Evolutionary conservation across 2,113 vertebrate species (phyloP).

Genomic region (Apus apus): DNA sequence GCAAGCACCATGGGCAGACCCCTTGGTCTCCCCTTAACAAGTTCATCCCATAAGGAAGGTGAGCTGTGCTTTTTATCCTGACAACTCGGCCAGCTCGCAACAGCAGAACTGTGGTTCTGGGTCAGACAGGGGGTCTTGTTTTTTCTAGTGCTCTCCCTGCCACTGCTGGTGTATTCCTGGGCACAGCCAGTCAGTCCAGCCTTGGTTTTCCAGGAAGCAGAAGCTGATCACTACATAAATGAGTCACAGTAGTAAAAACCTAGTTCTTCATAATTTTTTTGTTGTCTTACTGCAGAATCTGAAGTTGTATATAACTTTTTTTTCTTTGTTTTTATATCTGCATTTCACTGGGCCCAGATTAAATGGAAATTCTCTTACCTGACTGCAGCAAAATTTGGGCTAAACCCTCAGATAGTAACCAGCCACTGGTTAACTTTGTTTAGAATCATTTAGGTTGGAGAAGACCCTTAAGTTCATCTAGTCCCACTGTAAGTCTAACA

Average conservation of each 20-base stretch:
- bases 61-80: too few species aligned
- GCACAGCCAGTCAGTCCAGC: not conserved
- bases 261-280: not conserved
- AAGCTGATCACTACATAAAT: not conserved
- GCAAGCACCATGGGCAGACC: too few species aligned
- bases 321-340: not conserved
- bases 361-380: not conserved
- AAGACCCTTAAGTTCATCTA: not conserved
- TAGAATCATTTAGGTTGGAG: too few species aligned
- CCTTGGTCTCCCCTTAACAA: too few species aligned
- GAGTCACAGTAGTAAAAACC: not conserved
- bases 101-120: not conserved
- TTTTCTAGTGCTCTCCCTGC: not conserved
- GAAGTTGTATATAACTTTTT: not conserved
- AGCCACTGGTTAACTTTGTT: not conserved
- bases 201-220: not conserved
- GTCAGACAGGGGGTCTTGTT: not conserved
- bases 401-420: not conserved
- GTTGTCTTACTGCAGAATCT: not conserved
- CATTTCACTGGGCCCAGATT: not conserved
- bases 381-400: not conserved
- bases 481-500: not conserved
- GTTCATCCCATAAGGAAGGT: too few species aligned
- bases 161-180: too few species aligned
- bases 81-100: too few species aligned